A percentile compares a stretch with the other conserved stretches of the same genome.
Conservation (phyloP, 2,888 invertebrate species). For the Lysandra bellargus region DNA sequence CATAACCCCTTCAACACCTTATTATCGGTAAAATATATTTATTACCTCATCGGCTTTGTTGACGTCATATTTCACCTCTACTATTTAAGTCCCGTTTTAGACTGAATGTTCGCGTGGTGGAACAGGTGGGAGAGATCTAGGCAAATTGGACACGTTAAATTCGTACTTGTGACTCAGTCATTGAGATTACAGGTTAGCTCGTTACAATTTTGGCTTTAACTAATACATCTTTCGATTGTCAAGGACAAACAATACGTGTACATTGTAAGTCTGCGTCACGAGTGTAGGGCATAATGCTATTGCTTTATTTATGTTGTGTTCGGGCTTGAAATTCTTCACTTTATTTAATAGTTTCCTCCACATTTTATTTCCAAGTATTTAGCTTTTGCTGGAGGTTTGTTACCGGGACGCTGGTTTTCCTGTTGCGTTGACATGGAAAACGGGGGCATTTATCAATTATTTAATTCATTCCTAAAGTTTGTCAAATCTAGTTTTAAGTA, state of each 20-base stretch:
- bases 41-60: not conserved
- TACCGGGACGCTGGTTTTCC: not conserved
- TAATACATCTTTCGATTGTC: conserved; percentile 32
- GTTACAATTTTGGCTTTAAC: conserved; percentile 36
- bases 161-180: conserved; percentile 63
- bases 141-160: conserved; percentile 64
- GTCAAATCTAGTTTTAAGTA: too few relatives aligned
- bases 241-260: conserved; percentile 27
- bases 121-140: conserved; percentile 44
- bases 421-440: not conserved
- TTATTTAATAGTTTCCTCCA: not conserved
- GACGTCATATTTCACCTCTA: conserved; percentile 29
- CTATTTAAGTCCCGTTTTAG: conserved; percentile 32
- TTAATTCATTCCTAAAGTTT: not conserved
- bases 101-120: conserved; percentile 37
- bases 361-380: not conserved
- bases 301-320: conserved; percentile 5
- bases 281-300: not conserved
- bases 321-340: conserved; percentile 23
- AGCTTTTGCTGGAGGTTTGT: not conserved
- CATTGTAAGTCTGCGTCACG: not conserved
- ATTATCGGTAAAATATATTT: conserved; percentile 16
- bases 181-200: conserved; percentile 38
- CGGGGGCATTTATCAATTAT: not conserved
- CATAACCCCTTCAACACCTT: not conserved